Conservation (phyloP, 2,113 vertebrate genomes). For the Potamarius usumacintae region DNA sequence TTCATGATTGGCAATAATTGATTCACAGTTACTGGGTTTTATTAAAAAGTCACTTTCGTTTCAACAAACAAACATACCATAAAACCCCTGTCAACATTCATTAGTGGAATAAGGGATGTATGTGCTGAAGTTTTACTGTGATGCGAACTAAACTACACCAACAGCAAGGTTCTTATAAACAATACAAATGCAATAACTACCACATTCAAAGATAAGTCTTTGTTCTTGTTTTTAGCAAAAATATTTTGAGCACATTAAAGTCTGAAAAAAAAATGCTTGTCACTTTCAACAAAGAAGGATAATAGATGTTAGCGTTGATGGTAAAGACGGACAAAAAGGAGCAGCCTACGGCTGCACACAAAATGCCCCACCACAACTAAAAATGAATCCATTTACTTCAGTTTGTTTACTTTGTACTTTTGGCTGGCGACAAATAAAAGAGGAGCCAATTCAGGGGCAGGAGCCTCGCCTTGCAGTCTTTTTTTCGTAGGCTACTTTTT, state of each 20-base stretch:
- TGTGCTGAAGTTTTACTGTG: neutral
- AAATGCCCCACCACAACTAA: conserved; percentile 69
- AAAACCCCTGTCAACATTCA: neutral
- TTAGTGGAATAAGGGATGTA: neutral
- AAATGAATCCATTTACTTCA: conserved; percentile 78
- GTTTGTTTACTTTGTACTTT: conserved; percentile 78
- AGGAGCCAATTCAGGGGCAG: conserved; percentile 62
- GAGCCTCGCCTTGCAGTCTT: conserved; percentile 66
- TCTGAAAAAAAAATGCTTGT: conserved; percentile 69
- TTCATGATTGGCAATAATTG: neutral
- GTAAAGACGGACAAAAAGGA: conserved; percentile 69
- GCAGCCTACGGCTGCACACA: conserved; percentile 64
- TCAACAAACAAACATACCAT: conserved; percentile 1
- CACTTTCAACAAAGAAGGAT: conserved; percentile 67
- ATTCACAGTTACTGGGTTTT: neutral
- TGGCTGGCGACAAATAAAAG: conserved; percentile 66
- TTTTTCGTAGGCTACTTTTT: conserved; percentile 72
- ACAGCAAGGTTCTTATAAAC: conserved; percentile 16
- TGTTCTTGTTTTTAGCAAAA: conserved; percentile 61
- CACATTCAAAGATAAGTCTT: conserved; percentile 59
- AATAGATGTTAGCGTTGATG: conserved; percentile 73
- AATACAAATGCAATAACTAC: conserved; percentile 26
- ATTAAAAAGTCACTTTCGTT: conserved; percentile 5
- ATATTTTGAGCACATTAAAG: conserved; percentile 72
- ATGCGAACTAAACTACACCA: conserved; percentile 22